These are phyloP conservation scores for Saturnia japonica DNA, from an alignment of 2,888 invertebrate species.

Conservation along the genomic window DNA sequence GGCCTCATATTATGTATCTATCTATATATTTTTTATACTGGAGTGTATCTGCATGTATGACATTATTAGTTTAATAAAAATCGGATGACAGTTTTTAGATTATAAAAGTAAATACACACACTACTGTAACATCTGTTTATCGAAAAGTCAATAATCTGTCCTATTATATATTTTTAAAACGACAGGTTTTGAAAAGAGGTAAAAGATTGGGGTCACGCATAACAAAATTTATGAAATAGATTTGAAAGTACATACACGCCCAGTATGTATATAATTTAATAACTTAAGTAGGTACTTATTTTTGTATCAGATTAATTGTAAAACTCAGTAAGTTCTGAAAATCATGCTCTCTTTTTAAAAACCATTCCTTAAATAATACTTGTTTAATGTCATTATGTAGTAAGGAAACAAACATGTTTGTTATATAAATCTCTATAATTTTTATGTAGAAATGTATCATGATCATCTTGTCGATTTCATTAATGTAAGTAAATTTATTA, in stretches of 20 bases:
- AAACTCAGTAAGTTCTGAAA: neutral
- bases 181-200: too few species aligned
- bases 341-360: neutral
- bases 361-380: neutral
- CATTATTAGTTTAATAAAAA: too few species aligned
- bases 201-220: too few species aligned
- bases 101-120: too few species aligned
- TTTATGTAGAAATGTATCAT: conserved; percentile 13
- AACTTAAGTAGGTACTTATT: conserved; percentile 2
- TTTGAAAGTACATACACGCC: neutral
- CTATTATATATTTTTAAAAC: too few species aligned
- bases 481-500: neutral
- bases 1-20: neutral
- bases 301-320: neutral
- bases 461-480: conserved; percentile 12
- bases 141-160: too few species aligned
- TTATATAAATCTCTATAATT: conserved; percentile 1
- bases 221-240: too few species aligned
- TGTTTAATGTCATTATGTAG: neutral
- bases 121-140: too few species aligned
- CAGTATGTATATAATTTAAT: neutral
- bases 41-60: neutral
- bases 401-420: neutral
- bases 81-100: too few species aligned
- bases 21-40: neutral